A percentile compares a stretch with the other conserved stretches of the same genome.
Conservation (phyloP, 2,113 vertebrate genomes). For the Neofelis nebulosa region DNA sequence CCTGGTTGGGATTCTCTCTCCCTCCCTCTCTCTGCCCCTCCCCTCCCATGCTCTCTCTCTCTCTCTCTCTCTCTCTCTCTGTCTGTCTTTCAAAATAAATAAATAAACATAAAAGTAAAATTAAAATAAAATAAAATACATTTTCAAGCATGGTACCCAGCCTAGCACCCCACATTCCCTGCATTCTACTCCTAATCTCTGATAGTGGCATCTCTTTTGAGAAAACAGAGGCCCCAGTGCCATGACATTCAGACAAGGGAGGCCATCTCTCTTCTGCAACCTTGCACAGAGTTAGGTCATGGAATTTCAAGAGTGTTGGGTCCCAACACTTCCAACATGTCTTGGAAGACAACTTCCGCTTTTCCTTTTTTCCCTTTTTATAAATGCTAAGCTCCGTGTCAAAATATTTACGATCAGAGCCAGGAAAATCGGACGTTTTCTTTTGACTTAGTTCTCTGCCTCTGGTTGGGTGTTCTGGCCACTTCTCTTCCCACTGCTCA, state of each 20-base stretch:
- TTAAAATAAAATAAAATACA: background rate
- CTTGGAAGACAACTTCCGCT: conserved; percentile 33
- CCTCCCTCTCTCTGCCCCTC: too few relatives aligned
- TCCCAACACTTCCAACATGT: background rate
- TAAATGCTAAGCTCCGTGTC: conserved; percentile 50
- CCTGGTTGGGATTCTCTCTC: too few relatives aligned
- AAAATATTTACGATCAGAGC: conserved; percentile 49
- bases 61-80: too few relatives aligned
- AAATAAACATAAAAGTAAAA: too few relatives aligned
- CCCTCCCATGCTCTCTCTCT: too few relatives aligned
- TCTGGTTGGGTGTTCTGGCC: background rate
- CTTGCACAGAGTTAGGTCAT: conserved; percentile 58
- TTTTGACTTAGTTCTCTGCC: conserved; percentile 1
- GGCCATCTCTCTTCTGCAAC: background rate
- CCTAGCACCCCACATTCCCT: background rate
- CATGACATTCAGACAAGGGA: background rate
- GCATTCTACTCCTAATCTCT: background rate
- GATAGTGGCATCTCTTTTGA: background rate
- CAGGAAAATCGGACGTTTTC: background rate
- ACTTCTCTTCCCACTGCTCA: background rate
- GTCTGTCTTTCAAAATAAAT: too few relatives aligned
- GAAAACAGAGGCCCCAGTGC: background rate
- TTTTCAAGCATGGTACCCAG: background rate
- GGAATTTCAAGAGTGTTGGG: conserved; percentile 53
- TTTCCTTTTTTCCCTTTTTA: conserved; percentile 13